phyloP scores from a whole-genome alignment of 2,797 vertebrate genomes.

The Bradypus variegatus region DNA sequence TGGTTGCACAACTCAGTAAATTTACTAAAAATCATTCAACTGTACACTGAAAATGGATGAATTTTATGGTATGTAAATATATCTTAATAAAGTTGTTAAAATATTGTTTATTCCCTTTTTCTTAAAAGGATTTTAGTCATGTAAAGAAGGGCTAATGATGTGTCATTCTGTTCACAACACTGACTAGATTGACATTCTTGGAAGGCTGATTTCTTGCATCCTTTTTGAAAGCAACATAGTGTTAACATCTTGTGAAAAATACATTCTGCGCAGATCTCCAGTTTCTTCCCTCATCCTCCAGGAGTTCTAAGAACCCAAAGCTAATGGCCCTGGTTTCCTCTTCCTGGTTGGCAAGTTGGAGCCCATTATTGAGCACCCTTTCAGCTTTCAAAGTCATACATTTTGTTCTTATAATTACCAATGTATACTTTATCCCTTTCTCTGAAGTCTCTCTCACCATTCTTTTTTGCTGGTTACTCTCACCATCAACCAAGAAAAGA shows the following conservation, averaged over 20 bases:
- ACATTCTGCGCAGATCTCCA: accelerated
- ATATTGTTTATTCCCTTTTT: not conserved
- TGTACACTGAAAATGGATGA: no score
- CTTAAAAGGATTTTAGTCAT: not conserved
- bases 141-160: not conserved
- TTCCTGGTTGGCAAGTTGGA: not conserved
- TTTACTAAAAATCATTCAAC: not conserved
- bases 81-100: not conserved
- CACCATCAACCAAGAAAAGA: not conserved
- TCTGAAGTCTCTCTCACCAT: not conserved
- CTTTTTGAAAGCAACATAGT: not conserved
- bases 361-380: not conserved
- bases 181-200: not conserved
- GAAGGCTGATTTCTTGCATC: no score
- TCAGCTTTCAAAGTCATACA: not conserved
- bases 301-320: not conserved
- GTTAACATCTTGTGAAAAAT: no score
- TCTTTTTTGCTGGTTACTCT: not conserved
- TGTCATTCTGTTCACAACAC: not conserved
- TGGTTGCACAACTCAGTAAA: not conserved
- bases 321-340: not conserved
- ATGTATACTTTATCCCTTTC: not conserved
- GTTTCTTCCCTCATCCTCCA: not conserved
- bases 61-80: not conserved
- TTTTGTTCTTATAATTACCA: not conserved